Evolutionary conservation across 1,140 invertebrate genomes (phyloP), one percentile per base, ranked within the genome.

Genomic region (Pogonomyrmex californicus): DNA sequence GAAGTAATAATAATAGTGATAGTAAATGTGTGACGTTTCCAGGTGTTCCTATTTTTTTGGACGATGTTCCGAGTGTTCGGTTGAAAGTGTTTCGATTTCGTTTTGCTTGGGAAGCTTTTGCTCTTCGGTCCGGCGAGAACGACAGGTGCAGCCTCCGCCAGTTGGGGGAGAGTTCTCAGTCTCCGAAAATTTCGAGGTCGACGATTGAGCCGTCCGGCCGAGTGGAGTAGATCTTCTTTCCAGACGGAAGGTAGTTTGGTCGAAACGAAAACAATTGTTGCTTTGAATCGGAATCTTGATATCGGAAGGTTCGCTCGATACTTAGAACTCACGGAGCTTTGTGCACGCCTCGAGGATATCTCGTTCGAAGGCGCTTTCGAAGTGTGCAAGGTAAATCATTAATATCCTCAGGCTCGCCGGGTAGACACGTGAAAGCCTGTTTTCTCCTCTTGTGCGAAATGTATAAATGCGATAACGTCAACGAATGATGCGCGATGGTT

Each of bases 401-500:
- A 33, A 65, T 30, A 33, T 36, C 58, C 33, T 75, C 79, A 73
- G 79, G 68, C 54, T 83, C 68, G 68, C 79, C 51, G 54, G 51
- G 54, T 83, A 60, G 56, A 83, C 54, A 75, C 38, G 68, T 83
- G 51, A 73, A 73, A 75, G 79, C 78, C 78, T 81, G 62, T 54
- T 82, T 62, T 78, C 30, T 10, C 12, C 41, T 60, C 47, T 73
- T 75, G 79, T 73, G 66, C 41, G 41, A 68, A 82, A 23, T 44
- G 41, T 30, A 17, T 58, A n/a, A 82, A 71, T 58, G 79, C 68
- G 30, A 30, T 54, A 56, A 70, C 23, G 36, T 44, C 14, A 38
- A 79, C 17, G 4, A 79, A 79, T 68, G 41, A 68, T 68, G 65
- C 33, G 49, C 51, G 41, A 49, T 49, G 62, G 49, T 33, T 79